phyloP scores from a whole-genome alignment of 1,140 invertebrate species.

The Heliconius hermathena region DNA sequence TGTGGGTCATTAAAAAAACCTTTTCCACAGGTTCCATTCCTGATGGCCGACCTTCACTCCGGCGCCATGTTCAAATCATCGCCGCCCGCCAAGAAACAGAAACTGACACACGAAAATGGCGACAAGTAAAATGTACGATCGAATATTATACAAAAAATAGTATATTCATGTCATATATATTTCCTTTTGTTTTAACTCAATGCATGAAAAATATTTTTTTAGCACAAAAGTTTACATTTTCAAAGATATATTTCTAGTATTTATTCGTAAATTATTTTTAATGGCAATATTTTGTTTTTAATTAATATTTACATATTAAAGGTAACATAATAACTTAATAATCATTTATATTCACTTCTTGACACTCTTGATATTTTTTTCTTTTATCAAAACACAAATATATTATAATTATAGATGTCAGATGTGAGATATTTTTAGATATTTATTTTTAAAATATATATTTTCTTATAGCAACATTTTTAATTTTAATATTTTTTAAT shows the following conservation, averaged over 20 bases:
- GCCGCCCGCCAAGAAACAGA: slow-evolving; percentile 62
- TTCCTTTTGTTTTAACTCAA: not conserved
- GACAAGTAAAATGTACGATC: slow-evolving; percentile 49
- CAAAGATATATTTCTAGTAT: not conserved
- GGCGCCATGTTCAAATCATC: slow-evolving; percentile 61
- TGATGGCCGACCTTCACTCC: slow-evolving; percentile 61
- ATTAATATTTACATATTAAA: not conserved
- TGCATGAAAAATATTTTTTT: not conserved
- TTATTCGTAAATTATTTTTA: not conserved
- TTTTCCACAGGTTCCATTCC: slow-evolving; percentile 61
- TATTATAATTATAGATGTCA: too few species aligned
- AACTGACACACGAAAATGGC: slow-evolving; percentile 58
- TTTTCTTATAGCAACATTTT: too few species aligned
- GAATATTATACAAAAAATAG: not conserved
- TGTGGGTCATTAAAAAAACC: too few species aligned
- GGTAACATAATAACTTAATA: too few species aligned
- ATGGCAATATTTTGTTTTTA: not conserved
- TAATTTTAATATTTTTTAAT: too few species aligned
- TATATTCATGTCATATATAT: not conserved
- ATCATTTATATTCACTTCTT: too few species aligned
- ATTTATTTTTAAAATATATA: too few species aligned
- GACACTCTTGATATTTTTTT: too few species aligned
- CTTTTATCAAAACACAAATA: too few species aligned
- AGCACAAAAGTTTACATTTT: slow-evolving; percentile 1
- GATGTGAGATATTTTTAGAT: too few species aligned